Evolutionary conservation across 2,113 vertebrate species (phyloP), one percentile per base, ranked within the genome.

Genomic region (Periophthalmus modestus): DNA sequence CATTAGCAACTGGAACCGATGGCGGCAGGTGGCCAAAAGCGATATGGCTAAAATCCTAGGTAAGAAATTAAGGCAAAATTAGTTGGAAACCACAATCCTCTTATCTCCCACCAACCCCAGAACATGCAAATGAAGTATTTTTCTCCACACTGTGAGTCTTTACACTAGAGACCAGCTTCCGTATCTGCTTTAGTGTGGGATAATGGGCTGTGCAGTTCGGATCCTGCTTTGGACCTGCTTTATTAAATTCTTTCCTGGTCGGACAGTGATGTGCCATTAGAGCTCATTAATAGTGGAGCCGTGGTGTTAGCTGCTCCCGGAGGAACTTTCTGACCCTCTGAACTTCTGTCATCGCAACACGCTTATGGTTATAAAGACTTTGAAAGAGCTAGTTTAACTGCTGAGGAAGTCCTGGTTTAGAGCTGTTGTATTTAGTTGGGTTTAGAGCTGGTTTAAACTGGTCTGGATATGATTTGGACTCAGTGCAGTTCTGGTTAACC

Each of bases 261-360:
- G 16, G 33, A 63, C 61, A 63, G 28, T 63, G 61, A 39, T 63
- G 33, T n/a, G 6, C 15, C 61, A 63, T 63, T 63, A 63, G 33
- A 19, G 61, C 61, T 63, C 61, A 63, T 63, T 63, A 63, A 34
- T 14, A 36, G 4, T 36, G 61, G 61, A 63, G 28, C 61, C 10
- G 33, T 36, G 61, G 61, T 63, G 36, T 36, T 10, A 63, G 61
- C 61, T 19, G 61, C 61, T 63, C 61, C 61, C 61, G 5, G 28
- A 19, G 33, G 61, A 63, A 33, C 28, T 19, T 18, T 36, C 2
- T 36, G 61, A 63, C 61, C 61, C 33, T 16, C 16, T 63, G 61
- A 63, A 63, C 61, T 19, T 36, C 61, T 28, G 23, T 33, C 24
- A 33, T 13, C 58, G 15, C 23, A 61, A 61, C 58, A 33, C 58